Conservation (phyloP, 1,140 invertebrate species). For the Drosophila azteca region DNA sequence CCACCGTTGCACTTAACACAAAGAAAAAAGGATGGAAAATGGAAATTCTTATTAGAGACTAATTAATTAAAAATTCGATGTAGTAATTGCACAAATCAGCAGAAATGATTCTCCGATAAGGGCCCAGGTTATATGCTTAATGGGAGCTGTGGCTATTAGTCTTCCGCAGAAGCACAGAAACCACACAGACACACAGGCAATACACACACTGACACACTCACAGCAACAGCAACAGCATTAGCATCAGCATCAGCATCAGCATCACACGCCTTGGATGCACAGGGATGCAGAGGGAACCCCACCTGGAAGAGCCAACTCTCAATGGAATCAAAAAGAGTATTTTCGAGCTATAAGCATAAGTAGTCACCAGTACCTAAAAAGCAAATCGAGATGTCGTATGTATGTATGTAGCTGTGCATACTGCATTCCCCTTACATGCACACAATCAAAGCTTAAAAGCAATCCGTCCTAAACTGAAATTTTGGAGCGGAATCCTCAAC, state of each 20-base stretch:
- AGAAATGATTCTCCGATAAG: conserved; percentile 16
- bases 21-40: not conserved
- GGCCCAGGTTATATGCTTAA: not conserved
- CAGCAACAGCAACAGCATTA: not conserved
- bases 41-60: conserved; percentile 47
- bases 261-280: conserved; percentile 34
- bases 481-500: conserved; percentile 63
- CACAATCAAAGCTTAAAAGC: conserved; percentile 77
- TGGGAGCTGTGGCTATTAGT: conserved; percentile 24
- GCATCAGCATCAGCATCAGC: not conserved
- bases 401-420: conserved; percentile 37
- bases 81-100: conserved; percentile 55
- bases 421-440: conserved; percentile 42
- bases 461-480: conserved; percentile 77
- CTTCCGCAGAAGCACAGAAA: conserved; percentile 39
- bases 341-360: conserved; percentile 79
- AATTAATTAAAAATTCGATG: conserved; percentile 46
- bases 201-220: not conserved
- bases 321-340: conserved; percentile 69
- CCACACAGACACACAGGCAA: conserved; percentile 4
- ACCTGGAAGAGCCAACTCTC: conserved; percentile 48
- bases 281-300: conserved; percentile 26
- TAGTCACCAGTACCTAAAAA: conserved; percentile 82
- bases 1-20: conserved; percentile 69
- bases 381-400: conserved; percentile 48